phyloP scores from a whole-genome alignment of 2,888 invertebrate genomes.

The Coleophora flavipennella region DNA sequence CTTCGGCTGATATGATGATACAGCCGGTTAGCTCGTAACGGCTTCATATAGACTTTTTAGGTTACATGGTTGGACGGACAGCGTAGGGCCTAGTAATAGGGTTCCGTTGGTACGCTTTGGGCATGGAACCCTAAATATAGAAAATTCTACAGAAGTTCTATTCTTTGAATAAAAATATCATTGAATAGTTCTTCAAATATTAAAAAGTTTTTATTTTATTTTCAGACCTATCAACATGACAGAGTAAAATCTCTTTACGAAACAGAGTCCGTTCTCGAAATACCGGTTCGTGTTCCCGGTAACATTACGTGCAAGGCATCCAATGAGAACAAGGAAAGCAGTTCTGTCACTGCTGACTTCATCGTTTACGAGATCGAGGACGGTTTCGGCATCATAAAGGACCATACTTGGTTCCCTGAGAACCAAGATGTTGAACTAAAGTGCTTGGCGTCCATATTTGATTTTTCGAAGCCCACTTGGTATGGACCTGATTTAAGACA shows the following conservation, averaged over 20 bases:
- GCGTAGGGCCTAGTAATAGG: no score
- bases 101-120: no score
- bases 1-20: no score
- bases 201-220: conserved; percentile 3
- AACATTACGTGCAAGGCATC: conserved; percentile 39
- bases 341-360: conserved; percentile 19
- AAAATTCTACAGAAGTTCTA: no score
- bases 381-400: conserved; percentile 45
- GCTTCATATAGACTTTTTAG: no score
- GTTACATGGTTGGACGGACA: no score
- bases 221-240: conserved; percentile 20
- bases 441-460: conserved; percentile 48
- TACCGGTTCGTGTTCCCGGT: conserved; percentile 28
- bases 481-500: conserved; percentile 18
- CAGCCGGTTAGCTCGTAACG: no score
- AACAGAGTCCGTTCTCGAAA: conserved; percentile 26
- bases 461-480: conserved; percentile 45
- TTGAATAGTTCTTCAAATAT: no score
- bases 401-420: conserved; percentile 37
- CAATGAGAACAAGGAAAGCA: conserved; percentile 15
- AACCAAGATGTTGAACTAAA: conserved; percentile 28
- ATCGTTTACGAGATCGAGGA: conserved; percentile 38
- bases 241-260: conserved; percentile 22
- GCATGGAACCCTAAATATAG: no score
- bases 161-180: no score